phyloP scores from a whole-genome alignment of 2,113 vertebrate species.

The Chaetodon auriga region DNA sequence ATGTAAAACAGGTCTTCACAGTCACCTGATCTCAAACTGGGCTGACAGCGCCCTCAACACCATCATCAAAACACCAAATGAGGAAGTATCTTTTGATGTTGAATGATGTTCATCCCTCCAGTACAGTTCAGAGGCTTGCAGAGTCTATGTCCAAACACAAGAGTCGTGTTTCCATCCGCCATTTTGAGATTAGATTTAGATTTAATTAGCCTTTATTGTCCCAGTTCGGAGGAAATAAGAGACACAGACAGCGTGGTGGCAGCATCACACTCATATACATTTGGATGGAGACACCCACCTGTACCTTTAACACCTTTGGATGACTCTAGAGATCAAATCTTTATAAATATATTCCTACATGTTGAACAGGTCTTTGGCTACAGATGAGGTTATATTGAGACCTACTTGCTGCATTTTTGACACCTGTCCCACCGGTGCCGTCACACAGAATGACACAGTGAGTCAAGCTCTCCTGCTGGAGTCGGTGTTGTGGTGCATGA shows the following conservation, averaged over 20 bases:
- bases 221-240: no score
- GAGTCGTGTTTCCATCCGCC: no score
- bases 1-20: not conserved
- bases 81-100: not conserved
- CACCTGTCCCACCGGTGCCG: slow-evolving; percentile 58
- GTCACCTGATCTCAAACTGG: slow-evolving; percentile 9
- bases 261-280: no score
- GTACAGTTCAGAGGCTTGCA: not conserved
- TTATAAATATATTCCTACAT: not conserved
- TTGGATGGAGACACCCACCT: no score
- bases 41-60: not conserved
- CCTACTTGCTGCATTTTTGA: slow-evolving; percentile 51
- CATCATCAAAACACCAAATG: not conserved
- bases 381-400: slow-evolving; percentile 29
- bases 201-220: no score
- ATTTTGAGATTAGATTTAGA: no score
- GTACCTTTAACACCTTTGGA: not conserved
- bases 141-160: not conserved
- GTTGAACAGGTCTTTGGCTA: slow-evolving; percentile 16
- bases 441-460: slow-evolving; percentile 40
- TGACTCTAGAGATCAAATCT: slow-evolving; percentile 12
- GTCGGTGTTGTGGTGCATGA: slow-evolving; percentile 7
- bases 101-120: not conserved
- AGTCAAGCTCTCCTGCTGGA: slow-evolving; percentile 50
- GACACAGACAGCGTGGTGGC: no score